Evolutionary conservation across 23 tunicate species (phyloP).

Genomic region (Halocynthia roretzi): DNA sequence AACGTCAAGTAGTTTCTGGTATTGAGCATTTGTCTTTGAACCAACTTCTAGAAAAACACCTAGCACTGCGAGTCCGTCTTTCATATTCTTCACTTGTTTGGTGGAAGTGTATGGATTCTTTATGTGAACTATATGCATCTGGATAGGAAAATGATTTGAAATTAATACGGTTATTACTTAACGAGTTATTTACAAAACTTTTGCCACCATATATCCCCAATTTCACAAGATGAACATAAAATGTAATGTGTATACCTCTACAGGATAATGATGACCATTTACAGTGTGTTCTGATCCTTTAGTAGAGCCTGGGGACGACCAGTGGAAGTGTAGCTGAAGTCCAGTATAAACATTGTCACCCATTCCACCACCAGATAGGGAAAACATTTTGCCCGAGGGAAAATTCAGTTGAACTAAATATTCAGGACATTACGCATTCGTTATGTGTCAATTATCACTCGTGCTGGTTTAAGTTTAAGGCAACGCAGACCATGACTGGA

Average conservation of each 20-base stretch:
- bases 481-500: no score
- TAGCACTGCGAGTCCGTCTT: constrained; percentile 74
- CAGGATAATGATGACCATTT: constrained; percentile 63
- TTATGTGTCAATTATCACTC: no score
- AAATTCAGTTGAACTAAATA: constrained; percentile 53
- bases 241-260: constrained; percentile 48
- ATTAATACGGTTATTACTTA: background rate
- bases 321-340: constrained; percentile 90
- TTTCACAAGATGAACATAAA: background rate
- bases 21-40: constrained; percentile 20
- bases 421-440: no score
- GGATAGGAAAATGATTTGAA: background rate
- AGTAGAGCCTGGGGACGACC: constrained; percentile 34
- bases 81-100: constrained; percentile 46
- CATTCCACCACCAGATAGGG: constrained; percentile 40
- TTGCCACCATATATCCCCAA: background rate
- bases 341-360: constrained; percentile 41
- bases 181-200: background rate
- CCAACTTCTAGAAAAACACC: constrained; percentile 66
- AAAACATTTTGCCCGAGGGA: constrained; percentile 35
- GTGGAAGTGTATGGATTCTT: constrained; percentile 46
- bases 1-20: constrained; percentile 39
- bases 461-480: no score
- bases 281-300: constrained; percentile 88
- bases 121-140: constrained; percentile 96